Percentiles rank a stretch among this genome's conserved stretches.
Evolutionary conservation across 2,888 invertebrate species (phyloP).

Genomic region (Hartigia nigra): DNA sequence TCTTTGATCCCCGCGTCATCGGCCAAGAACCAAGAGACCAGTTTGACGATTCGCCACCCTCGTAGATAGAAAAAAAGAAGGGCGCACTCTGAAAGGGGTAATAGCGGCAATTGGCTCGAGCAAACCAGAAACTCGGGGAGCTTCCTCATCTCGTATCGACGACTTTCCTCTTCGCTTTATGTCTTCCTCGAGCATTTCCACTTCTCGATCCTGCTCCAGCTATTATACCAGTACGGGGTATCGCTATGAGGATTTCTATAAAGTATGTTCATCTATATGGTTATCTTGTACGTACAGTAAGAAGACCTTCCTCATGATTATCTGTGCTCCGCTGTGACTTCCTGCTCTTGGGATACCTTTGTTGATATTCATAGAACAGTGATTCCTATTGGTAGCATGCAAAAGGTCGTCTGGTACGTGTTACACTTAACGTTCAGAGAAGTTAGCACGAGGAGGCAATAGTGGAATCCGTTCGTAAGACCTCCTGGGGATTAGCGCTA

Average conservation of each 20-base stretch:
- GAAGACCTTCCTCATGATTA: neutral
- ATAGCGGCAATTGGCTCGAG: neutral
- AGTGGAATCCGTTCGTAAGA: constrained; percentile 10
- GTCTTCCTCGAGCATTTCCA: neutral
- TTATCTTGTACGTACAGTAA: neutral
- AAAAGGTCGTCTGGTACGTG: neutral
- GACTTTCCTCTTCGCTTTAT: neutral
- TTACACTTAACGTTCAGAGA: neutral
- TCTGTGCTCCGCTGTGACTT: neutral
- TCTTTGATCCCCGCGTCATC: constrained; percentile 2
- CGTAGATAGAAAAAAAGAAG: neutral
- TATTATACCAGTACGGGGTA: neutral
- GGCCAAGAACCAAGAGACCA: neutral
- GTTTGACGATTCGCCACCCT: neutral
- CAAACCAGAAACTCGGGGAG: neutral
- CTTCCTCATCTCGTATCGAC: neutral
- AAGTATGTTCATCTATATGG: neutral
- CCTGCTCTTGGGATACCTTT: neutral
- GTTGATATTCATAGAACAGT: neutral
- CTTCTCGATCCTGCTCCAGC: neutral
- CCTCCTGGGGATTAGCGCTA: constrained; percentile 20
- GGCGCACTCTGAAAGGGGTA: neutral
- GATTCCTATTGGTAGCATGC: neutral
- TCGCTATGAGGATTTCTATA: neutral
- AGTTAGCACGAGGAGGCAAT: neutral